Evolutionary conservation across 2,797 vertebrate genomes (phyloP), one percentile per base, ranked within the genome.

Genomic region (Acanthiza pusilla): DNA sequence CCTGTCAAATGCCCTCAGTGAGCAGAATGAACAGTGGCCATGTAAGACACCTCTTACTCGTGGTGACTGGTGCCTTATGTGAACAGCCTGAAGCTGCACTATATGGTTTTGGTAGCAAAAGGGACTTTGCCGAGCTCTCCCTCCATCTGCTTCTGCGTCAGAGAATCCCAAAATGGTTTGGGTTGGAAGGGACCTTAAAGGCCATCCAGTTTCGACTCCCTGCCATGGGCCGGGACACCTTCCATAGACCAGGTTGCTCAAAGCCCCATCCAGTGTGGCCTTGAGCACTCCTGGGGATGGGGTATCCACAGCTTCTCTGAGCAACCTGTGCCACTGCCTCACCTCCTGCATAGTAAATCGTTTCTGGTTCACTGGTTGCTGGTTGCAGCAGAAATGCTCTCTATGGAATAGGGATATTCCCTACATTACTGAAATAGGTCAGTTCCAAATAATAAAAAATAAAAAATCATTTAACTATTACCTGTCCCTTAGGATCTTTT

Each of bases 331-430:
- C 10, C 66, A 84, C 18, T 42, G 40, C 47, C 48, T 54, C 53
- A 48, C 5, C 6, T 15, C 53, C 9, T 0, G 0, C 26, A 61
- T 2, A 11, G 19, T 20, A 17, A 78, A 48, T 60, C 1, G 1
- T 66, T 73, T 60, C 22, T 6, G 14, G 15, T 53, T 84, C 47
- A 11, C 34, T 25, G 40, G 25, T 26, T 61, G 18, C 42, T 68
- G 38, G 23, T 58, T 77, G 42, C 34, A 42, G 38, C 5, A 5
- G 29, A 68, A 38, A 79, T 51, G 38, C 8, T 90, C 15, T 57
- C 50, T 78, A 48, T 36, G 61, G 32, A 45, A 73, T 7, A 38
- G 25, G 42, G 53, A 57, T 74, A 42, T 57, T 91, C 40, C 5
- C 63, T 36, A 34, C 36, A 5, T 32, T 72, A 48, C 43, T 76